Conservation (phyloP, 2,797 vertebrate species). For the Sparidentex hasta region DNA sequence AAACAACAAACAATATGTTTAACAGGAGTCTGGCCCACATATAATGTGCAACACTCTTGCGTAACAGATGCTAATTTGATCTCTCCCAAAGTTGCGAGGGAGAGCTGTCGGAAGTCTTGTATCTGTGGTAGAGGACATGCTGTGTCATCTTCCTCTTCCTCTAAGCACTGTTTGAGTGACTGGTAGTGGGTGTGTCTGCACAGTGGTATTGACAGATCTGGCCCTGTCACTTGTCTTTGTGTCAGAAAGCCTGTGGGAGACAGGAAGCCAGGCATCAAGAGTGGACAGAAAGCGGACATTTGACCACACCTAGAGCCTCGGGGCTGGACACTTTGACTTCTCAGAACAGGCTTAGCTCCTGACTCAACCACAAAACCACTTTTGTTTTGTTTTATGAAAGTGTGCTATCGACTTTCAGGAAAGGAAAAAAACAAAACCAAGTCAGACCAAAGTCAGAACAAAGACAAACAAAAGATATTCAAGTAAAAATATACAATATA, state of each 20-base stretch:
- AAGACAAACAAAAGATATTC: conserved; percentile 55
- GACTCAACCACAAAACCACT: conserved; percentile 22
- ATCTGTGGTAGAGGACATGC: conserved; percentile 52
- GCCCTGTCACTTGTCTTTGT: conserved; percentile 72
- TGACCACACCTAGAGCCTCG: conserved; percentile 68
- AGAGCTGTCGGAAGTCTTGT: conserved; percentile 48
- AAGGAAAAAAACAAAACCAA: not conserved
- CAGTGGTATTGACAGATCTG: conserved; percentile 74
- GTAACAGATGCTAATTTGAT: not conserved
- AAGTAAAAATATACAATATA: conserved; percentile 87
- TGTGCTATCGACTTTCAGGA: not conserved
- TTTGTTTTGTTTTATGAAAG: conserved; percentile 16
- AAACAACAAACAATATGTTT: conserved; percentile 8
- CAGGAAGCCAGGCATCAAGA: conserved; percentile 71
- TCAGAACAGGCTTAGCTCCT: not conserved
- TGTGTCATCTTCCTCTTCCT: conserved; percentile 78
- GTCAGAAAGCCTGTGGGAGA: conserved; percentile 65
- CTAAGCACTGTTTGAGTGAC: conserved; percentile 58
- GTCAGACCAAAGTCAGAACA: conserved; percentile 19
- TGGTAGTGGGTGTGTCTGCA: conserved; percentile 65
- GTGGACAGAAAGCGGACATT: conserved; percentile 63
- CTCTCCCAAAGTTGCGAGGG: conserved; percentile 13
- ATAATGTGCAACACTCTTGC: not conserved
- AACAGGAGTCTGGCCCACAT: not conserved
- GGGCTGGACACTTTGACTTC: conserved; percentile 20